phyloP scores from a whole-genome alignment of 2,888 invertebrate species.

The Bombylius discolor region DNA sequence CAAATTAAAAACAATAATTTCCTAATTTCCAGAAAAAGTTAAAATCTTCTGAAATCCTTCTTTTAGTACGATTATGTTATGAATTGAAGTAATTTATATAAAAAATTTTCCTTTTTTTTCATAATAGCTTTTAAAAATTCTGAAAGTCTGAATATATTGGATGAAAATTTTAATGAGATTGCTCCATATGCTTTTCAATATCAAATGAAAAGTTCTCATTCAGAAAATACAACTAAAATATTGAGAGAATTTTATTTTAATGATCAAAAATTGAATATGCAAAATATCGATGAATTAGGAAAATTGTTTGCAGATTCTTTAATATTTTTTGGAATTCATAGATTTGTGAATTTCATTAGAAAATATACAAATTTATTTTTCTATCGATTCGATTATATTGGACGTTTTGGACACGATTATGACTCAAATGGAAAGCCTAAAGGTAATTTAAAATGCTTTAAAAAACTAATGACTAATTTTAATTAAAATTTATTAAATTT shows the following conservation, averaged over 20 bases:
- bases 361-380: background rate
- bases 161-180: conserved; percentile 27
- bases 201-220: background rate
- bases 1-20: no score
- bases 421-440: background rate
- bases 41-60: no score
- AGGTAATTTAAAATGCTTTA: background rate
- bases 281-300: background rate
- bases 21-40: no score
- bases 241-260: background rate
- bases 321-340: background rate
- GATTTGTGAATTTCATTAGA: background rate
- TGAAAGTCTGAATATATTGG: conserved; percentile 29
- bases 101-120: no score
- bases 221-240: background rate
- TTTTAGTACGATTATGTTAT: no score
- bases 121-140: background rate
- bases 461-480: background rate
- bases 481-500: no score
- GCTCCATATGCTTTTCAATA: conserved; percentile 30
- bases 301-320: background rate
- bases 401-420: background rate
- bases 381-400: background rate
- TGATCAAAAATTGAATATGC: background rate
- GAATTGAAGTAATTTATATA: no score